Evolutionary conservation across 2,797 vertebrate species (phyloP).

Genomic region (Coranthus polyacanthus): DNA sequence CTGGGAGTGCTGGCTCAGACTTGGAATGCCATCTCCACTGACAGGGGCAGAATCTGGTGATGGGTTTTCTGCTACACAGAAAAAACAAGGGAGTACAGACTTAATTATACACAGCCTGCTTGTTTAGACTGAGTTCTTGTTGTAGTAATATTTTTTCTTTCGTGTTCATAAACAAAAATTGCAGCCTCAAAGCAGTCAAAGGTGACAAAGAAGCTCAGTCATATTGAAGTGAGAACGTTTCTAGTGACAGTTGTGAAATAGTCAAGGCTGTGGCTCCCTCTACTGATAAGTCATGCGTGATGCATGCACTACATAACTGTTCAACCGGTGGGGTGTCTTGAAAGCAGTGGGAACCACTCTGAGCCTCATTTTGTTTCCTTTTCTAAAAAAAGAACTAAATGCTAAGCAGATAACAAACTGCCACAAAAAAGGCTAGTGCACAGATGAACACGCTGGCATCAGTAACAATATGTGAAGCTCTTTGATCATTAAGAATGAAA

Average conservation of each 20-base stretch:
- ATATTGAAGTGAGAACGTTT: not conserved
- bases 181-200: constrained; percentile 3
- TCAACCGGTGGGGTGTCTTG: not conserved
- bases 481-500: not conserved
- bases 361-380: not conserved
- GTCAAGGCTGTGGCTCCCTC: constrained; percentile 69
- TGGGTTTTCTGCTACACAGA: constrained; percentile 56
- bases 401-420: not conserved
- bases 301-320: constrained; percentile 37
- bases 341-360: not conserved
- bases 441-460: not conserved
- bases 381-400: no score
- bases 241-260: not conserved
- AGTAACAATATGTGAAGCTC: constrained; percentile 1
- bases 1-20: constrained; percentile 73
- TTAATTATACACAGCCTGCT: constrained; percentile 5
- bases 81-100: not conserved
- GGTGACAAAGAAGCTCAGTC: not conserved
- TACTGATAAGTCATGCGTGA: constrained; percentile 51
- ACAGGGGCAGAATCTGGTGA: constrained; percentile 46
- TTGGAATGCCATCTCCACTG: constrained; percentile 65
- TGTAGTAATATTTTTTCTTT: not conserved
- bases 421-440: constrained; percentile 10
- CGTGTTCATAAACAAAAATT: not conserved
- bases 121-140: constrained; percentile 3